These are phyloP conservation scores for Xanthia icteritia DNA, from an alignment of 2,888 invertebrate genomes.

Conservation along the genomic window DNA sequence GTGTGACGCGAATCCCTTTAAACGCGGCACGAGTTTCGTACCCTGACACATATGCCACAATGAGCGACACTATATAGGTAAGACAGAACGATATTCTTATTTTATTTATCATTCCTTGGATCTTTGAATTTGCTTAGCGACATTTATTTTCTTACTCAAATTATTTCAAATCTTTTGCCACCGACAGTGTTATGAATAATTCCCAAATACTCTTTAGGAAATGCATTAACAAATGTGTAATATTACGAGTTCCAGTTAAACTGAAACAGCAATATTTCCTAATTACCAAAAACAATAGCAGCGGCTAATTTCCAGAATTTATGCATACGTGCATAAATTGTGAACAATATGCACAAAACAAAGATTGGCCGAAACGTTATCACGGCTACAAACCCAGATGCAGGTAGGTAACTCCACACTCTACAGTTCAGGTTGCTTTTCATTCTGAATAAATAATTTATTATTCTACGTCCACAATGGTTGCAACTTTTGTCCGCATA, in stretches of 20 bases:
- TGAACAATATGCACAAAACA: conserved; percentile 32
- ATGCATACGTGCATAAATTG: conserved; percentile 55
- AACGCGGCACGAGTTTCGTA: conserved; percentile 8
- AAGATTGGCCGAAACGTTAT: conserved; percentile 22
- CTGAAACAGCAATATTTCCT: conserved; percentile 22
- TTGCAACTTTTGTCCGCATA: conserved; percentile 60
- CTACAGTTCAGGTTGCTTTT: conserved; percentile 56
- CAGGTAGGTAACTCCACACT: conserved; percentile 45
- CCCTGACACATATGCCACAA: conserved; percentile 5
- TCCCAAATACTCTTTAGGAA: not conserved
- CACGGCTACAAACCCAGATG: conserved; percentile 29
- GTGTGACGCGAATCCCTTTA: conserved; percentile 26
- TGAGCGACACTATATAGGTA: conserved; percentile 21
- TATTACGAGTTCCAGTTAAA: not conserved
- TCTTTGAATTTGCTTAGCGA: not conserved
- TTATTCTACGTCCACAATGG: conserved; percentile 63
- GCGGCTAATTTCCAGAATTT: conserved; percentile 44
- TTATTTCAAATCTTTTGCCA: not conserved
- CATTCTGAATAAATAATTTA: conserved; percentile 68
- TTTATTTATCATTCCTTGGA: not conserved
- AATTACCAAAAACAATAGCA: conserved; percentile 20
- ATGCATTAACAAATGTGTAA: not conserved
- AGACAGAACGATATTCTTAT: conserved; percentile 4
- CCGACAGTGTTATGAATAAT: not conserved
- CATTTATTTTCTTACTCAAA: not conserved